Conservation (phyloP, 1,140 invertebrate genomes). For the Drosophila repleta region DNA sequence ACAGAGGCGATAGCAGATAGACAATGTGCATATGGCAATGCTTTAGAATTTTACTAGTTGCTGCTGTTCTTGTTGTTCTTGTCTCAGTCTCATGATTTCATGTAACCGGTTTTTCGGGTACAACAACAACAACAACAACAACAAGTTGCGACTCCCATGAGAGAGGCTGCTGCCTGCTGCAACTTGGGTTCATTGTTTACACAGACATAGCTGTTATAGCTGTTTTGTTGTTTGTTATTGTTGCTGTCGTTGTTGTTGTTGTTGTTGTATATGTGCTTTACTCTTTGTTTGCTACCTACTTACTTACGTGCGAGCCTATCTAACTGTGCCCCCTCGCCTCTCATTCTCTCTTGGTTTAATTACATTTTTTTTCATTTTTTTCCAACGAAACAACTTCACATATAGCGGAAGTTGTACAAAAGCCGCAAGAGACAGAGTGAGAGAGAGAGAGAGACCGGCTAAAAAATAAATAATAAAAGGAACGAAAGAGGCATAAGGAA, state of each 20-base stretch:
- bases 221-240: constrained; percentile 31
- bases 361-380: constrained; percentile 66
- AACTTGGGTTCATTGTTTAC: constrained; percentile 51
- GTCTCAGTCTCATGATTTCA: constrained; percentile 70
- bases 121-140: constrained; percentile 47
- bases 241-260: constrained; percentile 27
- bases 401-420: constrained; percentile 77
- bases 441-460: constrained; percentile 62
- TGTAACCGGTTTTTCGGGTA: constrained; percentile 69
- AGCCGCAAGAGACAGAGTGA: too few relatives aligned
- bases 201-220: constrained; percentile 28
- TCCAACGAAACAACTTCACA: constrained; percentile 59
- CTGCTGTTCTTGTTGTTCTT: background rate
- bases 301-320: constrained; percentile 17
- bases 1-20: constrained; percentile 30
- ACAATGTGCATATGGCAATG: constrained; percentile 44
- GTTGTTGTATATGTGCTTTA: constrained; percentile 30
- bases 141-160: constrained; percentile 67
- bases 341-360: constrained; percentile 65
- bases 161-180: constrained; percentile 48
- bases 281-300: constrained; percentile 52
- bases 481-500: constrained; percentile 23
- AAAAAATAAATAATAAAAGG: constrained; percentile 31
- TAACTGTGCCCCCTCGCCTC: constrained; percentile 1
- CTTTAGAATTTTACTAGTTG: constrained; percentile 60